phyloP scores from a whole-genome alignment of 2,797 vertebrate species.

The Momotus momota region DNA sequence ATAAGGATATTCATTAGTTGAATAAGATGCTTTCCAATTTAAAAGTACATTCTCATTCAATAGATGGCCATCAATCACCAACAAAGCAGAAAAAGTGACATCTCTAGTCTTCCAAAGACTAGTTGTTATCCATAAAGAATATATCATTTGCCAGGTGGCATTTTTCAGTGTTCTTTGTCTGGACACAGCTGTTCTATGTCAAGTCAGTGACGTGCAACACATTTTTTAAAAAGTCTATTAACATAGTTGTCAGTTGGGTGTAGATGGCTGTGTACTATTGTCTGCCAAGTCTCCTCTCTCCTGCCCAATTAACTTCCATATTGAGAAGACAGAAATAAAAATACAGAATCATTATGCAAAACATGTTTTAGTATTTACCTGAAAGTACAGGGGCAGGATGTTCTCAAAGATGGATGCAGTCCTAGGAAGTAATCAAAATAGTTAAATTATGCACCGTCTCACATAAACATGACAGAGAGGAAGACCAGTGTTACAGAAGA shows the following conservation, averaged over 20 bases:
- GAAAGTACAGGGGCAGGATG: conserved; percentile 50
- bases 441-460: background rate
- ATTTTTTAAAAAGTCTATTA: conserved; percentile 66
- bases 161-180: conserved; percentile 41
- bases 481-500: background rate
- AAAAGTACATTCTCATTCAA: conserved; percentile 17
- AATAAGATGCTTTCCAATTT: conserved; percentile 24
- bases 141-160: conserved; percentile 50
- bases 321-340: conserved; percentile 66
- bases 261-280: conserved; percentile 48
- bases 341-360: conserved; percentile 58
- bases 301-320: conserved; percentile 51
- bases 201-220: conserved; percentile 65
- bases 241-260: conserved; percentile 60
- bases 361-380: conserved; percentile 51
- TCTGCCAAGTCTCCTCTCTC: conserved; percentile 65
- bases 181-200: conserved; percentile 64
- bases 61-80: conserved; percentile 32
- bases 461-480: background rate
- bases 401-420: background rate
- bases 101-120: conserved; percentile 20
- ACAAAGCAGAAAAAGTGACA: conserved; percentile 27
- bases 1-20: background rate
- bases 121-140: conserved; percentile 3
- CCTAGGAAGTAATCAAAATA: conserved; percentile 5